phyloP scores from a whole-genome alignment of 2,113 vertebrate genomes.

The Brachypodius melanocephalos region DNA sequence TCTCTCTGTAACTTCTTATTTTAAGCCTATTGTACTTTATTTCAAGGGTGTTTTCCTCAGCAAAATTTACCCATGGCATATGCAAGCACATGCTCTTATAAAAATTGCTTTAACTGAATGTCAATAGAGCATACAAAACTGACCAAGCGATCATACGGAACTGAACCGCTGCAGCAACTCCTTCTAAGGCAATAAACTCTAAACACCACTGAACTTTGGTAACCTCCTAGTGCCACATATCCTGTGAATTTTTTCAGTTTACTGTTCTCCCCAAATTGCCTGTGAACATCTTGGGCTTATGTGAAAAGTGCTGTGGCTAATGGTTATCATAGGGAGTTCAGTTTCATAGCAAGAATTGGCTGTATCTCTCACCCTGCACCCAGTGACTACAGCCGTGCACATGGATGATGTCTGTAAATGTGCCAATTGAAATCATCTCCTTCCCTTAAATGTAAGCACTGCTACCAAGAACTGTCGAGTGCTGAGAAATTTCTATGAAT shows the following conservation, averaged over 20 bases:
- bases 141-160: accelerated
- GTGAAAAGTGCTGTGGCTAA: background rate
- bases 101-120: background rate
- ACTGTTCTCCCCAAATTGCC: background rate
- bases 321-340: background rate
- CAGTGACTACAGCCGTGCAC: background rate
- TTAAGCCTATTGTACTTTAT: background rate
- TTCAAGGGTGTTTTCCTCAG: background rate
- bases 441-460: background rate
- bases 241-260: background rate
- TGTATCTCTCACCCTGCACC: background rate
- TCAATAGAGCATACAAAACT: background rate
- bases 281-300: background rate
- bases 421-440: background rate
- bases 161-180: background rate
- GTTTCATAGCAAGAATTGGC: background rate
- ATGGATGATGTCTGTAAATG: background rate
- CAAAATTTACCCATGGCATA: background rate
- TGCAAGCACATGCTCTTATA: background rate
- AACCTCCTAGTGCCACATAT: background rate
- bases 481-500: background rate
- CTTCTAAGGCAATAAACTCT: background rate
- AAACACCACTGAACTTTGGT: background rate
- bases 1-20: background rate
- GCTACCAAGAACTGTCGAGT: background rate